Base-by-base conservation (phyloP, 2,888 invertebrate species). In the Lysandra bellargus region DNA sequence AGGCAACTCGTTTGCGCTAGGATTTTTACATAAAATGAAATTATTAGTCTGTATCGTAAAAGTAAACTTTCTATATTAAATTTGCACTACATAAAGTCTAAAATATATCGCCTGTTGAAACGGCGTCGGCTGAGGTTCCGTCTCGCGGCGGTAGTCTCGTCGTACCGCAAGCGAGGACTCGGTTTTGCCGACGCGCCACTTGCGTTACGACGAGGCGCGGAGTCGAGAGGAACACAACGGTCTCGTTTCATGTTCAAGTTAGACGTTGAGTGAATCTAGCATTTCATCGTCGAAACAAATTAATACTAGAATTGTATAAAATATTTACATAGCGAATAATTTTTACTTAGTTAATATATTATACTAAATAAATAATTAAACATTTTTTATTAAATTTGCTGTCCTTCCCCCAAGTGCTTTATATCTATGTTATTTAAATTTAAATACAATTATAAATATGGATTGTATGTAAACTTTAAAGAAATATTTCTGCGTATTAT, bases 381-480 rank as follows among this genome's bases (percentile, higher is more conserved):
- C 91, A 90, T 94, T 95, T 95, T 93, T 95, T 92, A 95, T 95
- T 95, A 92, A 93, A 95, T 95, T 95, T 94, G 95, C 95, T 95
- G 94, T 95, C 95, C 95, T 95, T 94, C 93, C 95, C 95, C 95
- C 91, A 95, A 95, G 95, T 95, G 95, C 95, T 95, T 95, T 95
- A 95, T 94, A 92, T 91, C 91, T 92, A 94, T 92, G 93, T 95
- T 93, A 93, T 93, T 95, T 92, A 92, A 91, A 93, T 91, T 92
- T 89, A 93, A 93, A 93, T 92, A 94, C 93, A 91, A 92, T 91
- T 93, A 79, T 74, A 90, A 92, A 91, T 89, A 90, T 90, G 89
- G 90, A 92, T 91, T 91, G 89, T 92, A 92, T 92, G 92, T 92
- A 92, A 92, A 92, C 90, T 92, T 92, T 91, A 87, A 92, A 89